Evolutionary conservation across 2,113 vertebrate species (phyloP).

Genomic region (Lates calcarifer): DNA sequence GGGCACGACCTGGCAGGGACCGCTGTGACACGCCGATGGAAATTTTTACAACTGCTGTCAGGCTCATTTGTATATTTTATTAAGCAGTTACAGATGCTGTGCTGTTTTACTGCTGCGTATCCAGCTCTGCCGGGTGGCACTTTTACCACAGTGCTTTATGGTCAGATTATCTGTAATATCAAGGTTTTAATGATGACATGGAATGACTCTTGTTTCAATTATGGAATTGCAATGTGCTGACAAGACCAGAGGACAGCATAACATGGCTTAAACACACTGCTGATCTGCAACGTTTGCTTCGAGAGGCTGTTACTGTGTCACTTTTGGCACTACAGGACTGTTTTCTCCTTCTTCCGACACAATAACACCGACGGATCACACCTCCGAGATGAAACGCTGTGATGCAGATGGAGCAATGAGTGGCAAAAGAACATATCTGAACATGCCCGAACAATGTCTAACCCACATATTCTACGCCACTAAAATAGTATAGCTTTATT

Average conservation of each 20-base stretch:
- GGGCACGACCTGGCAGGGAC: slow-evolving; percentile 67
- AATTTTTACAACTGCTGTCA: slow-evolving; percentile 67
- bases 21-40: slow-evolving; percentile 51
- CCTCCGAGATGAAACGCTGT: slow-evolving; percentile 71
- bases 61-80: slow-evolving; percentile 80
- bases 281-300: slow-evolving; percentile 8
- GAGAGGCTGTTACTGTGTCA: slow-evolving; percentile 44
- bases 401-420: slow-evolving; percentile 58
- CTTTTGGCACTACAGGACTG: slow-evolving; percentile 64
- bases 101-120: slow-evolving; percentile 59
- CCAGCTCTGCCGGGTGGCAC: slow-evolving; percentile 60
- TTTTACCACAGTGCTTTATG: slow-evolving; percentile 74
- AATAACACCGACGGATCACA: slow-evolving; percentile 49
- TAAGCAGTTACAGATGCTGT: slow-evolving; percentile 74
- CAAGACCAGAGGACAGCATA: slow-evolving; percentile 24
- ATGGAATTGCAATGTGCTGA: slow-evolving; percentile 41
- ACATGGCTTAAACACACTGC: slow-evolving; percentile 10
- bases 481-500: slow-evolving; percentile 87
- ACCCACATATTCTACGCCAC: slow-evolving; percentile 85
- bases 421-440: slow-evolving; percentile 73
- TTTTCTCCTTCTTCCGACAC: slow-evolving; percentile 47
- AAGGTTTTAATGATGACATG: slow-evolving; percentile 66
- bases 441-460: slow-evolving; percentile 83
- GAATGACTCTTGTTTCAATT: slow-evolving; percentile 50
- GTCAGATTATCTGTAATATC: slow-evolving; percentile 77